These are phyloP conservation scores for Glaucopsyche alexis DNA, from an alignment of 2,888 invertebrate species.

Conservation along the genomic window DNA sequence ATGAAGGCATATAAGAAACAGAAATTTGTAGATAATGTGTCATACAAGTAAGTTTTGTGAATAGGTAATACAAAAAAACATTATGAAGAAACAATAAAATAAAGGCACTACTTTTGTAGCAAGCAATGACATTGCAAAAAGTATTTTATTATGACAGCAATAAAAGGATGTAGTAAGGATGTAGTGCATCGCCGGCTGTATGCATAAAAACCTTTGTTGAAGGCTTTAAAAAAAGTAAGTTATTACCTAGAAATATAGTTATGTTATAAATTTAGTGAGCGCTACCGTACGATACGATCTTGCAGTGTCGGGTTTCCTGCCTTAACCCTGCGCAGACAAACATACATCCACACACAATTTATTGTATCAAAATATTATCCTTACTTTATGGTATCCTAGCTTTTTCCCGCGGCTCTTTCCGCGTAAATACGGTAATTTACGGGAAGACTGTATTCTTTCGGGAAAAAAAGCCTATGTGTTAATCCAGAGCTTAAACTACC, in stretches of 20 bases:
- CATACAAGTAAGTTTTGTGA: no score
- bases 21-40: no score
- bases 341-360: conserved; percentile 16
- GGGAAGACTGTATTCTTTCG: no score
- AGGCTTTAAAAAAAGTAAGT: conserved; percentile 23
- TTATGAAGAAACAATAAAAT: not conserved
- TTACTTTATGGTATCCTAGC: not conserved
- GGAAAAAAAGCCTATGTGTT: no score
- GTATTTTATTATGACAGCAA: not conserved
- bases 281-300: conserved; percentile 38
- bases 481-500: no score
- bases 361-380: not conserved
- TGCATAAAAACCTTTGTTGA: conserved; percentile 21
- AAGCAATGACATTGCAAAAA: not conserved
- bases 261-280: conserved; percentile 22
- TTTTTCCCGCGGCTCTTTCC: no score
- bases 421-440: no score
- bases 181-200: no score
- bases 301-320: conserved; percentile 39
- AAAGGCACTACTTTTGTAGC: no score
- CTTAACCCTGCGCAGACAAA: not conserved
- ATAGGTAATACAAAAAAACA: not conserved
- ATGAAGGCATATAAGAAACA: no score
- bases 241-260: conserved; percentile 32
- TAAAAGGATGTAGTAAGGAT: not conserved